Conservation (phyloP, 2,113 vertebrate genomes). For the Petromus typicus region DNA sequence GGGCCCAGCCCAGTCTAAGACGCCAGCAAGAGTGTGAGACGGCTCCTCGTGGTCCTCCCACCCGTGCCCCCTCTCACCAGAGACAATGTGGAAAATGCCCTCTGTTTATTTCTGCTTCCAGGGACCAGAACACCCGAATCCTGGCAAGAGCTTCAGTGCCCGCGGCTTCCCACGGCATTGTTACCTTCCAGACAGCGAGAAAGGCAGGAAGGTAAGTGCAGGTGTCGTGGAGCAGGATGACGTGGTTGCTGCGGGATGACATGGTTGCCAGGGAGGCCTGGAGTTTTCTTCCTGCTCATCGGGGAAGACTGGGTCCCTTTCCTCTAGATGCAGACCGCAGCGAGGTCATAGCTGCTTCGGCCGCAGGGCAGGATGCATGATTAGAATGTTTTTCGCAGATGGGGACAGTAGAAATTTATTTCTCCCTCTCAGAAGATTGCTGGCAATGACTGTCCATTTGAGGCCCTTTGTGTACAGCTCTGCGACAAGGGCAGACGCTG, state of each 20-base stretch:
- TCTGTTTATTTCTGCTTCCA: slow-evolving; percentile 71
- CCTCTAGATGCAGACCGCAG: neutral
- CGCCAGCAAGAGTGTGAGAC: accelerated
- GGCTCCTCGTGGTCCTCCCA: neutral
- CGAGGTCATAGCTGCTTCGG: neutral
- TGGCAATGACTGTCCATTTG: neutral
- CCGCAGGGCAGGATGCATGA: neutral
- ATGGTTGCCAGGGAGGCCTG: accelerated
- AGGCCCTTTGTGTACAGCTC: neutral
- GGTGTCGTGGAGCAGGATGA: accelerated
- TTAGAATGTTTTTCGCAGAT: neutral
- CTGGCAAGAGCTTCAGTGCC: slow-evolving; percentile 95
- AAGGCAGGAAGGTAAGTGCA: slow-evolving; percentile 93
- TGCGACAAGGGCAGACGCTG: neutral
- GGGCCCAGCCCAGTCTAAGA: neutral
- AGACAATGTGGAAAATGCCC: neutral
- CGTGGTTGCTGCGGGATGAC: neutral
- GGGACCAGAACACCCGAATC: slow-evolving; percentile 96
- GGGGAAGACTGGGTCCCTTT: neutral
- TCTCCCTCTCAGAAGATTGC: neutral
- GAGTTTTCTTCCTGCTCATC: neutral
- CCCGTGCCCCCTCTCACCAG: neutral
- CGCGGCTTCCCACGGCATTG: slow-evolving; percentile 97
- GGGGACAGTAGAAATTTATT: neutral
- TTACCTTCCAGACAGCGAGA: slow-evolving; percentile 97